Evolutionary conservation across 2,797 vertebrate genomes (phyloP), one percentile per base, ranked within the genome.

Genomic region (Serranus cabrilla): DNA sequence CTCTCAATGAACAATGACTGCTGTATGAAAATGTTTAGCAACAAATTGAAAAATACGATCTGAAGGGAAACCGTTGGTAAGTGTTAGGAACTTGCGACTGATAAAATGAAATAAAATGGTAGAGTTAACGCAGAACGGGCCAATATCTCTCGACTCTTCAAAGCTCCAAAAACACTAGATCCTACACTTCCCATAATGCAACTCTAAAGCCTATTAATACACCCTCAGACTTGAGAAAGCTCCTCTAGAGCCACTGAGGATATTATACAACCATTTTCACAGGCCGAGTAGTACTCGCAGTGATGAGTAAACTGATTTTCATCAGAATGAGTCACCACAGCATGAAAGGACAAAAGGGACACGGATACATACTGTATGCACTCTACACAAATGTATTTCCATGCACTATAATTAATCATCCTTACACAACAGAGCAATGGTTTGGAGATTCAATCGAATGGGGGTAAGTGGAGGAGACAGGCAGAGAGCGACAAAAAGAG

Each of bases 401-500:
- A 51, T 27, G 50, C 31, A 18, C 27, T 64, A 16, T 50, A 76
- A 80, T 82, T 47, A 85, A 74, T 80, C 78, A 69, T 43, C 40
- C 42, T 11, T 45, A 60, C 56, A 50, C 27, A 68, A 27, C 52
- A 43, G 31, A 74, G 67, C 8, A 40, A 51, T 49, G 51, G 25
- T 60, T 80, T 56, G 55, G 60, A 60, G 69, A 81, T 69, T 61
- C 25, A 61, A 23, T 37, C 25, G n/a, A 74, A 81, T 8, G 21
- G 45, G 46, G 77, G 59, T 72, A 71, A 74, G 78, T 18, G 66
- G 43, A 80, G 73, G 54, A 78, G 74, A 68, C 76, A 52, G 66
- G 75, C 62, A 55, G 25, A 74, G 68, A 84, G 63, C 80, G 75
- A 61, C 71, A 76, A 61, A 68, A 54, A 59, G 61, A 63, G 81